phyloP scores from a whole-genome alignment of 2,797 vertebrate genomes.

The Pangasius sanitwongsei region DNA sequence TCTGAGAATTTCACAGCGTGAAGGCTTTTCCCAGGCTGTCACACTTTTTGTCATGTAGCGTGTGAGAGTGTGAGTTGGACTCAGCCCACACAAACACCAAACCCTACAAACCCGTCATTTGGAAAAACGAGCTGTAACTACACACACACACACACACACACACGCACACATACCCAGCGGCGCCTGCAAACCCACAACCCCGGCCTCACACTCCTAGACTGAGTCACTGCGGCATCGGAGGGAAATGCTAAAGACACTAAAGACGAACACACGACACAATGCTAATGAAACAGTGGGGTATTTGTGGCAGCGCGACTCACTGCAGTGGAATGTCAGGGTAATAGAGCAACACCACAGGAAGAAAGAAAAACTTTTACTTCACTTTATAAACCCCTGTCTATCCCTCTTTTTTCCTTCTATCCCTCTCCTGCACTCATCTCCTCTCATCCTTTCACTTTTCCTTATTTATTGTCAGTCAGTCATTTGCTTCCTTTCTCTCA shows the following conservation, averaged over 20 bases:
- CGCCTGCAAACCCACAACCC: conserved; percentile 31
- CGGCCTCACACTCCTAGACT: conserved; percentile 17
- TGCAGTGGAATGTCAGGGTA: conserved; percentile 25
- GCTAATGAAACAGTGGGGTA: conserved; percentile 42
- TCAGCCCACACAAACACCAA: conserved; percentile 23
- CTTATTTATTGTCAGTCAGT: neutral
- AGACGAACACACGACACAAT: conserved; percentile 21
- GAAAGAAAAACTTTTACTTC: conserved; percentile 8
- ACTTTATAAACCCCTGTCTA: neutral
- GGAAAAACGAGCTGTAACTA: neutral
- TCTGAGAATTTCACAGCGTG: neutral
- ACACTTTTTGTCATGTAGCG: conserved; percentile 8
- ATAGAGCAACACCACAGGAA: conserved; percentile 8
- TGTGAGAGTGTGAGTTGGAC: conserved; percentile 13
- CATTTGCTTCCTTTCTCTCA: neutral
- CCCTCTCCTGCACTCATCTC: neutral
- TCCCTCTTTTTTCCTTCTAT: neutral
- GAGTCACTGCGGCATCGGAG: conserved; percentile 29
- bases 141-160: conserved; percentile 8
- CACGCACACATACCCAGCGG: conserved; percentile 7
- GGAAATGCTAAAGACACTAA: neutral
- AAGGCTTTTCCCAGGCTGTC: conserved; percentile 21
- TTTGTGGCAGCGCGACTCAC: conserved; percentile 32
- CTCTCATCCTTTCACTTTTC: neutral
- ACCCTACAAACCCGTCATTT: conserved; percentile 23